Conservation (phyloP, 92 coral and sea anemone genomes). For the Parazoanthus atlanticus region DNA sequence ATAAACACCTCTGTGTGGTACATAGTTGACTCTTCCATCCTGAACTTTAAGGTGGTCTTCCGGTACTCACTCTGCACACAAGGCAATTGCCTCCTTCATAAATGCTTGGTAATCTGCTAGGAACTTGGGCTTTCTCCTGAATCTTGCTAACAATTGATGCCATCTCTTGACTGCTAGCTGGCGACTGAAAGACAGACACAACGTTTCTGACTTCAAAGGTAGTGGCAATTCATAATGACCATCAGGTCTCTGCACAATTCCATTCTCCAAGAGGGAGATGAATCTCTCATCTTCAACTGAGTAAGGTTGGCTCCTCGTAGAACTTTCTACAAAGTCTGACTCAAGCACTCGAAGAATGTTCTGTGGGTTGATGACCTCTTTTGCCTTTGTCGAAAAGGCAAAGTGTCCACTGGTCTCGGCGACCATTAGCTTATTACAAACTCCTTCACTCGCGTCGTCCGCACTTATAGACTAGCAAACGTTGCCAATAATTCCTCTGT, state of each 20-base stretch:
- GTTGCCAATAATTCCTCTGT: conserved; percentile 46
- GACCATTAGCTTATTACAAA: neutral
- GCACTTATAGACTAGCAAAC: conserved; percentile 15
- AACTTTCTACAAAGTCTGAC: conserved; percentile 24
- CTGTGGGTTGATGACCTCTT: conserved; percentile 17
- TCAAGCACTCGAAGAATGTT: conserved; percentile 30
- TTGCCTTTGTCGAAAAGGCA: conserved; percentile 24
- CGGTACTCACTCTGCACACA: conserved; percentile 29
- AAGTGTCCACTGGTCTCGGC: neutral
- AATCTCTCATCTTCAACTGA: conserved; percentile 23
- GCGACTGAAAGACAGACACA: neutral
- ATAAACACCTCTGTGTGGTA: conserved; percentile 18
- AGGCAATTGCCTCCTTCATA: neutral
- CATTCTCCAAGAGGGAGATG: neutral
- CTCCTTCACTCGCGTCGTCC: neutral
- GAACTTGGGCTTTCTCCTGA: conserved; percentile 33
- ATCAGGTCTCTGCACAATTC: neutral
- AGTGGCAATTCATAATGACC: conserved; percentile 18
- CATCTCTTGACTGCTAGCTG: conserved; percentile 37
- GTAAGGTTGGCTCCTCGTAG: neutral
- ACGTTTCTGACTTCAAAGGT: neutral
- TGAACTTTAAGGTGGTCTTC: neutral
- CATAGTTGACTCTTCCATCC: conserved; percentile 31
- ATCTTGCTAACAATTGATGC: conserved; percentile 15
- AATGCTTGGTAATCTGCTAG: conserved; percentile 44